Conservation (phyloP, 35 echinoderm and acorn worm species). For the Acanthaster planci region DNA sequence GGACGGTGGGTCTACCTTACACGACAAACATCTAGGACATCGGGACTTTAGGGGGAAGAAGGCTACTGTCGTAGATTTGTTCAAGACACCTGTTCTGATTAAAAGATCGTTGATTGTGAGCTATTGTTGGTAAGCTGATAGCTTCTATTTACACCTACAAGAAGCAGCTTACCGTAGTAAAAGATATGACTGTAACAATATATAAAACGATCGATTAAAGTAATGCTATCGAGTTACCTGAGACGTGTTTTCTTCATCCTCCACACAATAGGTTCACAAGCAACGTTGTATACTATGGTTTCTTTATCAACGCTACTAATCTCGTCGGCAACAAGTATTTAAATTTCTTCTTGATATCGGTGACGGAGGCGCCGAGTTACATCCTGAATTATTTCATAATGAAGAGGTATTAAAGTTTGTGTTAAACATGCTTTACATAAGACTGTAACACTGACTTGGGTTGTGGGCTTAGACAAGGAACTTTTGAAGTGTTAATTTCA, state of each 20-base stretch:
- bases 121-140: not conserved
- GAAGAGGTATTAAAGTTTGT: constrained; percentile 29
- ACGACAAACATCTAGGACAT: too few relatives aligned
- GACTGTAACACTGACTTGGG: too few relatives aligned
- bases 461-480: too few relatives aligned
- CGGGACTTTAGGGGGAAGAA: not conserved
- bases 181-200: too few relatives aligned
- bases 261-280: constrained; percentile 40
- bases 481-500: too few relatives aligned
- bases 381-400: constrained; percentile 42
- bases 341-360: constrained; percentile 65
- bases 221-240: too few relatives aligned
- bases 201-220: too few relatives aligned
- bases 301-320: constrained; percentile 48
- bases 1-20: too few relatives aligned
- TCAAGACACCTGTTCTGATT: not conserved
- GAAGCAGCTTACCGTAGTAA: too few relatives aligned
- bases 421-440: too few relatives aligned
- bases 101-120: not conserved
- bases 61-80: not conserved
- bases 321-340: constrained; percentile 67
- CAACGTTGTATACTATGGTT: constrained; percentile 72
- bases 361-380: constrained; percentile 73
- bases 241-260: not conserved
- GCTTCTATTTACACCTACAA: too few relatives aligned